Conservation (phyloP, 64 coral and sea anemone species). For the Montipora capricornis region DNA sequence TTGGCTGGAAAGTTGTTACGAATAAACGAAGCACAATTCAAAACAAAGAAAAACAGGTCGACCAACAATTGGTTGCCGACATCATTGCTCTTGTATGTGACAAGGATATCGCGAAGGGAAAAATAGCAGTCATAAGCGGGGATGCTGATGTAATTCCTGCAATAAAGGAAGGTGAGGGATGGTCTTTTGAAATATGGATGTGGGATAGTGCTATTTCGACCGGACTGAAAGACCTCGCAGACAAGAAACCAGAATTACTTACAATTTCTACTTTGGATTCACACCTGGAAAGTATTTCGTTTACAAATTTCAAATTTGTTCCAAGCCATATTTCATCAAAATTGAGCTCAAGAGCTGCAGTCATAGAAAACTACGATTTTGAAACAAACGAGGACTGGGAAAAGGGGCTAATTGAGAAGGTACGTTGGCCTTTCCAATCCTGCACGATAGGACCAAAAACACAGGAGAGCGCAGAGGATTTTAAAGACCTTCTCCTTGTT, state of each 20-base stretch:
- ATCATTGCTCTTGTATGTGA: background rate
- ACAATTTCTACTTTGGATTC: background rate
- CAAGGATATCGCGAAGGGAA: background rate
- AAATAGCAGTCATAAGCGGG: background rate
- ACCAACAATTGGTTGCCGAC: slow-evolving; percentile 8
- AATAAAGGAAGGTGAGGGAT: background rate
- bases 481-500: background rate
- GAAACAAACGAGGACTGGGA: background rate
- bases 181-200: slow-evolving; percentile 45
- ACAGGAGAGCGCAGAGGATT: background rate
- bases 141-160: slow-evolving; percentile 42
- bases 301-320: background rate
- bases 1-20: background rate
- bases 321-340: background rate
- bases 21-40: background rate
- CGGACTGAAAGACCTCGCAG: background rate
- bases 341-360: background rate
- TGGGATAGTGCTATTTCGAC: slow-evolving; percentile 17
- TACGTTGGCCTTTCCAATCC: slow-evolving; percentile 18
- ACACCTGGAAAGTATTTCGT: background rate
- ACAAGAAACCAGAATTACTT: background rate
- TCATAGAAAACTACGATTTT: background rate
- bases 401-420: background rate
- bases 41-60: slow-evolving; percentile 41
- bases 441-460: background rate